A percentile compares a stretch with the other conserved stretches of the same genome.
phyloP scores from a whole-genome alignment of 2,888 invertebrate genomes.

The Loripinus fragilis region DNA sequence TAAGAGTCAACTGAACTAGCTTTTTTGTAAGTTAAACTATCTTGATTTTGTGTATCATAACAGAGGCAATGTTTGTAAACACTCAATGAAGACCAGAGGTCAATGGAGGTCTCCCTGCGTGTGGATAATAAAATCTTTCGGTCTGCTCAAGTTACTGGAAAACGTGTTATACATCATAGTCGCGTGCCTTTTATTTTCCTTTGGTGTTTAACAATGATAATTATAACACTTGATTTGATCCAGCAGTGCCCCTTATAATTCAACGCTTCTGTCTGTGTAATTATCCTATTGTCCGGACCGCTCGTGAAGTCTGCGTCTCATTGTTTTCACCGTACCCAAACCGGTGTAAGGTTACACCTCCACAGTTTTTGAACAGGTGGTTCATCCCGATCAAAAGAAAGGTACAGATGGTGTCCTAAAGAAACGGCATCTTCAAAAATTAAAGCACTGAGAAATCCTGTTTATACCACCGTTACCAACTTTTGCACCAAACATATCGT shows the following conservation, averaged over 20 bases:
- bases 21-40: too few species aligned
- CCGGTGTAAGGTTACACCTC: conserved; percentile 14
- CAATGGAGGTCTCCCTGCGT: conserved; percentile 7
- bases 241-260: conserved; percentile 29
- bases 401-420: not conserved
- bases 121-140: conserved; percentile 14
- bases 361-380: conserved; percentile 11
- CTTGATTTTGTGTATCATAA: too few species aligned
- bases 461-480: too few species aligned
- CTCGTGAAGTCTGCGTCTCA: conserved; percentile 14
- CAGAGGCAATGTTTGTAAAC: not conserved
- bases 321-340: conserved; percentile 10
- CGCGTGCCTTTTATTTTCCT: conserved; percentile 61
- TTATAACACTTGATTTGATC: conserved; percentile 53
- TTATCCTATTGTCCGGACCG: conserved; percentile 14
- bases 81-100: conserved; percentile 7
- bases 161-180: conserved; percentile 56
- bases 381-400: conserved; percentile 15
- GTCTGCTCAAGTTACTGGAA: conserved; percentile 27
- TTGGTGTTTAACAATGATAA: conserved; percentile 55
- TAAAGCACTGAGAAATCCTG: too few species aligned
- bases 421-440: too few species aligned
- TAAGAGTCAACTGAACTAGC: too few species aligned
- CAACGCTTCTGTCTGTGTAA: conserved; percentile 15
- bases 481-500: too few species aligned